These are phyloP conservation scores for Carabus problematicus DNA, from an alignment of 2,888 invertebrate species.

Conservation along the genomic window DNA sequence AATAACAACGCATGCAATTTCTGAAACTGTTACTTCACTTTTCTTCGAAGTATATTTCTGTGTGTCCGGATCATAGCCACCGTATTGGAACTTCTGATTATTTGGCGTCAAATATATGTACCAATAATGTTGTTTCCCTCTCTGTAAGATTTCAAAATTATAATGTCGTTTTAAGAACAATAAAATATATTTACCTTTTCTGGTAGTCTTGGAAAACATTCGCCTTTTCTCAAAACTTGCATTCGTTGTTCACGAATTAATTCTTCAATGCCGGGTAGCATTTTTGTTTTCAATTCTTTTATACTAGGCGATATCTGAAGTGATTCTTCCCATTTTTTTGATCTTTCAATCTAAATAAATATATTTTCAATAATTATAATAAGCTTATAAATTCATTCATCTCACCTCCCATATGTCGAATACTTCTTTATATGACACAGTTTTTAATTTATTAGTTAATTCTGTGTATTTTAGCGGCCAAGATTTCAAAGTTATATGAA, in stretches of 20 bases:
- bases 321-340: slow-evolving; percentile 50
- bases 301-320: slow-evolving; percentile 50
- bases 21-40: slow-evolving; percentile 43
- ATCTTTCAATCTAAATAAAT: slow-evolving; percentile 51
- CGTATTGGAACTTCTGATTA: slow-evolving; percentile 44
- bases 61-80: slow-evolving; percentile 44
- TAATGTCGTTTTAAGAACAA: slow-evolving; percentile 1
- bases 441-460: slow-evolving; percentile 52
- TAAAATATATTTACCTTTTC: slow-evolving; percentile 50
- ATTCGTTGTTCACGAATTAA: slow-evolving; percentile 52
- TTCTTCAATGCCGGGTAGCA: slow-evolving; percentile 48
- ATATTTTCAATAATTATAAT: slow-evolving; percentile 16
- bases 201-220: slow-evolving; percentile 52
- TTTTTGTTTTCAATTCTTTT: slow-evolving; percentile 50
- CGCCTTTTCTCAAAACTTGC: slow-evolving; percentile 50
- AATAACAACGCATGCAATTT: slow-evolving; percentile 54
- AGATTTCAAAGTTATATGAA: slow-evolving; percentile 52
- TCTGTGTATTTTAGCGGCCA: slow-evolving; percentile 53
- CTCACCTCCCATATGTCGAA: slow-evolving; percentile 53
- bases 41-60: slow-evolving; percentile 26
- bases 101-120: slow-evolving; percentile 46
- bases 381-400: slow-evolving; percentile 26
- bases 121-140: slow-evolving; percentile 46
- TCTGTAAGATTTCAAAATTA: slow-evolving; percentile 43
- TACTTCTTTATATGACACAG: slow-evolving; percentile 52